Evolutionary conservation across 2,797 vertebrate species (phyloP).

Genomic region (Carcharodon carcharias): DNA sequence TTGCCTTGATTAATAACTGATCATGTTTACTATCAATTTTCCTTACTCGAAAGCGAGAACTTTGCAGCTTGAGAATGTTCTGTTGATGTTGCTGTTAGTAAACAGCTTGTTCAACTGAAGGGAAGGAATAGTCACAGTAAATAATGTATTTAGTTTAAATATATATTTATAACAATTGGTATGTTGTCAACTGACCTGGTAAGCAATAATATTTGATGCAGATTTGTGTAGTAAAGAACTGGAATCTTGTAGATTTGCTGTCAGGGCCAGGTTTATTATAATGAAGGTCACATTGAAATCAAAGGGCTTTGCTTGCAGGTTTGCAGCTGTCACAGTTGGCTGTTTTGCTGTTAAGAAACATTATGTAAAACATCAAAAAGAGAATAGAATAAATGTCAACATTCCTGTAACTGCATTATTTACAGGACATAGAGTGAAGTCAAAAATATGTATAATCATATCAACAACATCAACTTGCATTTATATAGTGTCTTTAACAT

Average conservation of each 20-base stretch:
- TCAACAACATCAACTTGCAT: too few relatives aligned
- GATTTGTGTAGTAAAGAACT: neutral
- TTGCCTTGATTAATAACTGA: neutral
- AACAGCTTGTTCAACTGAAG: neutral
- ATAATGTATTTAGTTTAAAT: neutral
- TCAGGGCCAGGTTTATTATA: neutral
- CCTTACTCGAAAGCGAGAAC: neutral
- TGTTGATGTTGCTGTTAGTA: neutral
- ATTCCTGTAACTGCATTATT: neutral
- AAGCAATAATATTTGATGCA: neutral
- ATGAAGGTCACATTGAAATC: slow-evolving; percentile 20
- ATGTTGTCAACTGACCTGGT: neutral
- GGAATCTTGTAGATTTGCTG: neutral
- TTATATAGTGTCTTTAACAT: too few relatives aligned
- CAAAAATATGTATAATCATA: neutral
- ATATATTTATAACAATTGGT: neutral
- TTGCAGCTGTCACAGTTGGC: neutral
- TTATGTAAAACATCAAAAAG: neutral
- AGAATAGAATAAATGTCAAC: neutral
- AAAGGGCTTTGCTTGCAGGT: neutral
- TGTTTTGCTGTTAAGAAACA: neutral
- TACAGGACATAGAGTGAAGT: neutral
- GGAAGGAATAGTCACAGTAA: neutral
- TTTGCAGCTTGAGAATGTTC: neutral
- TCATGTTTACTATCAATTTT: neutral